These are phyloP conservation scores for Tethea ocularis DNA, from an alignment of 2,888 invertebrate species.

Conservation along the genomic window DNA sequence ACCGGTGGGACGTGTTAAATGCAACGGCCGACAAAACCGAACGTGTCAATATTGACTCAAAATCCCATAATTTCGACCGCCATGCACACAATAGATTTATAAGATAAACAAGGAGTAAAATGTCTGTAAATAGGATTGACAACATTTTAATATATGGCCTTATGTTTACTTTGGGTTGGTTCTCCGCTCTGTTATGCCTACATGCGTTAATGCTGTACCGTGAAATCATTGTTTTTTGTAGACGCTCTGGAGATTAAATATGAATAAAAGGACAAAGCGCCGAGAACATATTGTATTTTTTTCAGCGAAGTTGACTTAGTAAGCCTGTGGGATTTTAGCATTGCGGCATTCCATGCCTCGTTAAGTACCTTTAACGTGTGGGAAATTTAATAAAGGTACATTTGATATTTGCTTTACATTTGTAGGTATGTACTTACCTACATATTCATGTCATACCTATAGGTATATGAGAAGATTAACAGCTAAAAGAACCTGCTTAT, in stretches of 20 bases:
- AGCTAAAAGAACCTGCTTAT: not conserved
- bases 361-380: slow-evolving; percentile 60
- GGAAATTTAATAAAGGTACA: slow-evolving; percentile 44
- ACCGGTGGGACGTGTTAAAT: slow-evolving; percentile 80
- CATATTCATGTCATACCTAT: not conserved
- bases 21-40: slow-evolving; percentile 74
- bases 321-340: slow-evolving; percentile 69
- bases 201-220: slow-evolving; percentile 82
- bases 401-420: slow-evolving; percentile 20
- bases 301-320: slow-evolving; percentile 65
- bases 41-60: slow-evolving; percentile 78
- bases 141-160: slow-evolving; percentile 82
- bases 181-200: slow-evolving; percentile 79
- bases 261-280: slow-evolving; percentile 78
- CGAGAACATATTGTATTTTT: slow-evolving; percentile 69
- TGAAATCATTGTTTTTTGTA: slow-evolving; percentile 83
- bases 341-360: slow-evolving; percentile 54
- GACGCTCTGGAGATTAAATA: slow-evolving; percentile 77
- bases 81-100: slow-evolving; percentile 82
- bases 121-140: slow-evolving; percentile 82
- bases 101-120: slow-evolving; percentile 83
- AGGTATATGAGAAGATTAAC: not conserved
- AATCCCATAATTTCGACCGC: slow-evolving; percentile 82
- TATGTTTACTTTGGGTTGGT: slow-evolving; percentile 75
- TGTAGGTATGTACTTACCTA: too few species aligned